Evolutionary conservation across 2,888 invertebrate genomes (phyloP), one percentile per base, ranked within the genome.

Genomic region (Embidobia sp.): DNA sequence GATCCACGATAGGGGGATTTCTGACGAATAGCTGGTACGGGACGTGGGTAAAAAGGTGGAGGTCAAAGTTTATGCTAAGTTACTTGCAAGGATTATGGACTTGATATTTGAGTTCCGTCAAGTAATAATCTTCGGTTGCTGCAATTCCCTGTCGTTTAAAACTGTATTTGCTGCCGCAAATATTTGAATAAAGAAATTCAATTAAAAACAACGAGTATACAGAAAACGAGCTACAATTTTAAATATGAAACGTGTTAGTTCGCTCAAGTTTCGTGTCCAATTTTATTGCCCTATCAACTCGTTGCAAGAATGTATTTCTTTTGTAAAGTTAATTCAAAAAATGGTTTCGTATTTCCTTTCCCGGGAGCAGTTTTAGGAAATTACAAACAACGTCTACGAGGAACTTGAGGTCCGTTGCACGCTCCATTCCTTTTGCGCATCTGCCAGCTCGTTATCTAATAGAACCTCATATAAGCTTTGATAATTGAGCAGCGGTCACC

Each of bases 371-470:
- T n/a, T n/a, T n/a, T n/a, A n/a, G 8, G 13, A 44, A 46, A 16
- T 46, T 46, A 29, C 8, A 46, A 46, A 27, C 29, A 27, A 46
- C 16, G 29, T 15, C 5, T 10, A 18, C 48, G n/a, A n/a, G n/a
- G n/a, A n/a, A n/a, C n/a, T n/a, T n/a, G n/a, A n/a, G n/a, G n/a
- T n/a, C n/a, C 15, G 2, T 29, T 16, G 3, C 29, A 3, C 31
- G 31, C n/a, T n/a, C n/a, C n/a, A n/a, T n/a, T 5, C 35, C 59
- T 70, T 77, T 70, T 76, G 81, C 80, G 83, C 88, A 87, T 87
- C 87, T 87, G 86, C 86, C 83, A 76, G 80, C 86, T 88, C 86
- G 88, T 88, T 89, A 88, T 88, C 89, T 89, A 89, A 89, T 88
- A 86, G 85, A 83, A 83, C 83, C 83, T 85, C 85, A 84, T 87